These are phyloP conservation scores for Diachasmimorpha longicaudata DNA, from an alignment of 1,140 invertebrate species.

Conservation along the genomic window DNA sequence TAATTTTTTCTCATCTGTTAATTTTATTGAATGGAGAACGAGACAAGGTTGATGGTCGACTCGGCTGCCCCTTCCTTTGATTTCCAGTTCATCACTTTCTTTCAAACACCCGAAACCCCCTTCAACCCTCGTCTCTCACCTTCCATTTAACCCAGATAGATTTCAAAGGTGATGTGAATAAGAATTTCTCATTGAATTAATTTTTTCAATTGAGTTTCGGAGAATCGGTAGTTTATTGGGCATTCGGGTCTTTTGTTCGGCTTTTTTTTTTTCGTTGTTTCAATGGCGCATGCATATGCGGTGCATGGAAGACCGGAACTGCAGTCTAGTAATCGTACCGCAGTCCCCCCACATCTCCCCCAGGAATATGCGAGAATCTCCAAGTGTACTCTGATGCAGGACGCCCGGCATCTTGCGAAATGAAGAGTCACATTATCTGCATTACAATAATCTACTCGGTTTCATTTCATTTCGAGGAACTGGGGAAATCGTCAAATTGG, in stretches of 20 bases:
- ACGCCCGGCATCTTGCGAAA: neutral
- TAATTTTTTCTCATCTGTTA: neutral
- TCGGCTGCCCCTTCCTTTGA: neutral
- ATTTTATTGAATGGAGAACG: neutral
- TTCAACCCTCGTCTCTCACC: neutral
- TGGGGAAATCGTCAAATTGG: no score
- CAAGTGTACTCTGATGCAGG: neutral
- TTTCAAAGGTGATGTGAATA: neutral
- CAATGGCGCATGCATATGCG: neutral
- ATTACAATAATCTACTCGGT: neutral
- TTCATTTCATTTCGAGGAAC: no score
- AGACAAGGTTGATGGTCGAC: neutral
- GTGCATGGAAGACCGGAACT: constrained; percentile 38
- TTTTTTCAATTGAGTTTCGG: neutral
- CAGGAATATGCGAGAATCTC: neutral
- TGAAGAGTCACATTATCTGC: neutral
- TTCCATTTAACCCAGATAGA: neutral
- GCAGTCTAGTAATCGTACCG: constrained; percentile 49
- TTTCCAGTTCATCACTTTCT: neutral
- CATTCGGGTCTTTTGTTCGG: neutral
- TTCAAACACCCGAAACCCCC: neutral
- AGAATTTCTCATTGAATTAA: neutral
- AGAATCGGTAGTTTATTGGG: neutral
- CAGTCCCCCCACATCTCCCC: neutral
- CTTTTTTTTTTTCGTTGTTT: neutral